These are phyloP conservation scores for Corvus cornix DNA, from an alignment of 2,113 vertebrate species.

Conservation along the genomic window DNA sequence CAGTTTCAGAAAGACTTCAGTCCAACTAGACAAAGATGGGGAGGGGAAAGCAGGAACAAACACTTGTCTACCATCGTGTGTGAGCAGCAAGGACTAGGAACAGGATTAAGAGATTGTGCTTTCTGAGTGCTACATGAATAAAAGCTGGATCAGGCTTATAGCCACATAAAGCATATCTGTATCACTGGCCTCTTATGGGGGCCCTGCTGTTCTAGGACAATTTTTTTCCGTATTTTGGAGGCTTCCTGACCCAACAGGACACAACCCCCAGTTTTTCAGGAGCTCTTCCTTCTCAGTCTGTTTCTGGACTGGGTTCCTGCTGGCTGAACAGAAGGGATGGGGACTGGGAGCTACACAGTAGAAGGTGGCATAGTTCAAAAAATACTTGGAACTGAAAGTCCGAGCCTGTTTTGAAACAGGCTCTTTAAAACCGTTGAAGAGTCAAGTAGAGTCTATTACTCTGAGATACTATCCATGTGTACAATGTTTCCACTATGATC, in stretches of 20 bases:
- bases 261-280: not conserved
- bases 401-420: not conserved
- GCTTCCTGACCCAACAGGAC: not conserved
- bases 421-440: not conserved
- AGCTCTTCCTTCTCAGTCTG: not conserved
- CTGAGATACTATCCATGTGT: not conserved
- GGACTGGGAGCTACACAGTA: not conserved
- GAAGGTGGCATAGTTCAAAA: not conserved
- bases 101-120: not conserved
- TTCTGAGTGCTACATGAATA: not conserved
- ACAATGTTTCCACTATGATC: not conserved
- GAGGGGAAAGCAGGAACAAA: not conserved
- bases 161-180: not conserved
- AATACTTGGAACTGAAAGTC: not conserved
- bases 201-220: not conserved
- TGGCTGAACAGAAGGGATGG: not conserved
- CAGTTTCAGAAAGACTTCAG: not conserved
- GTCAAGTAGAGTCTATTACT: not conserved
- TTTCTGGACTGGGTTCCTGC: not conserved
- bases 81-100: not conserved
- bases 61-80: not conserved
- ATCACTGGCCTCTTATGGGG: not conserved
- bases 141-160: not conserved
- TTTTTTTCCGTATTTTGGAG: not conserved
- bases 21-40: not conserved